phyloP scores from a whole-genome alignment of 2,797 vertebrate species.

The Odontamblyopus rebecca region DNA sequence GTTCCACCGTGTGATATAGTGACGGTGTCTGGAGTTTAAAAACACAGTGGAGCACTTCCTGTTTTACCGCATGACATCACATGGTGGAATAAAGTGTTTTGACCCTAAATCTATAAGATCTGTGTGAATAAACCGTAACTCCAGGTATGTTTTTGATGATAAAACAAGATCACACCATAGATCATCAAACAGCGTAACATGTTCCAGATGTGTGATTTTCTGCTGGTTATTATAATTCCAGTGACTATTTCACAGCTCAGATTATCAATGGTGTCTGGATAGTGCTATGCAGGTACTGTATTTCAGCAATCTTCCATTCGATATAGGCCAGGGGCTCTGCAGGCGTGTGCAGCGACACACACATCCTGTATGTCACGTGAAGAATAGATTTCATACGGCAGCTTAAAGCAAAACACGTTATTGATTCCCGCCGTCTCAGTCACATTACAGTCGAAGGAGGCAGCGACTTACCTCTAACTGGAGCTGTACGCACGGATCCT shows the following conservation, averaged over 20 bases:
- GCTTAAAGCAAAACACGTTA: slow-evolving; percentile 3
- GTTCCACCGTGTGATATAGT: too few relatives aligned
- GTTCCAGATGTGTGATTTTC: not conserved
- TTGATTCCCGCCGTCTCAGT: slow-evolving; percentile 10
- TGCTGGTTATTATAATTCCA: not conserved
- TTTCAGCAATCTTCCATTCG: not conserved
- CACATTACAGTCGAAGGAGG: slow-evolving; percentile 27
- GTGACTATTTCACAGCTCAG: not conserved
- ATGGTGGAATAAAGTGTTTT: too few relatives aligned
- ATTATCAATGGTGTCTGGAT: not conserved
- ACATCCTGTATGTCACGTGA: not conserved
- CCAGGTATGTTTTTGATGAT: too few relatives aligned
- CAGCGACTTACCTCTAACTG: slow-evolving; percentile 19
- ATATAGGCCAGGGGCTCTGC: not conserved
- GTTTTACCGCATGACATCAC: too few relatives aligned
- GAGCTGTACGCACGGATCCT: slow-evolving; percentile 33
- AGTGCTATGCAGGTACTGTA: not conserved
- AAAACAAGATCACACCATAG: too few relatives aligned
- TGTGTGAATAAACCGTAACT: too few relatives aligned
- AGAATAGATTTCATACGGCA: not conserved
- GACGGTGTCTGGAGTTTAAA: too few relatives aligned
- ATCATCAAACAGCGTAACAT: too few relatives aligned
- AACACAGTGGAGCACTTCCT: too few relatives aligned
- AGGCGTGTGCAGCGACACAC: too few relatives aligned
- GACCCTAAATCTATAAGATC: too few relatives aligned